Conservation (phyloP, 2,888 invertebrate genomes). For the Epinotia brunnichana region DNA sequence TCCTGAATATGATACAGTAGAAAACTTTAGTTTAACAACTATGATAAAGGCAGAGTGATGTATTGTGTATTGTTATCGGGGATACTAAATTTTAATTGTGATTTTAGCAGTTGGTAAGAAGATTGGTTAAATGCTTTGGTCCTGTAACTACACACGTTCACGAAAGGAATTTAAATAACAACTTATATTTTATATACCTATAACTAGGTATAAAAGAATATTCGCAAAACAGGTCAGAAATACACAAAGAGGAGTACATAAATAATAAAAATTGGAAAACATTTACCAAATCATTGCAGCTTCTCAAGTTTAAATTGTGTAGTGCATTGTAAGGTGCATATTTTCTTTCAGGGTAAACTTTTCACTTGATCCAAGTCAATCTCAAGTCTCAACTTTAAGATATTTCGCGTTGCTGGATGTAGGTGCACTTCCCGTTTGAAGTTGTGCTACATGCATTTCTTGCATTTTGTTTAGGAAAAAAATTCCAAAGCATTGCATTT, state of each 20-base stretch:
- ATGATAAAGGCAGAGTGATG: not conserved
- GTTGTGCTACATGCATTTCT: no score
- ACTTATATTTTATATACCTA: no score
- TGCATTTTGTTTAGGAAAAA: no score
- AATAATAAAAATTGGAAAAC: no score
- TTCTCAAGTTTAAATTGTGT: not conserved
- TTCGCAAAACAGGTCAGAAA: no score
- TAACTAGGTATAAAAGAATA: no score
- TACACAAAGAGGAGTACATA: no score
- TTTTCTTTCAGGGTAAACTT: not conserved
- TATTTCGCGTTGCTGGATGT: slow-evolving; percentile 9
- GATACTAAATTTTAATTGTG: not conserved
- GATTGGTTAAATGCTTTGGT: not conserved
- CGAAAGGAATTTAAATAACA: no score
- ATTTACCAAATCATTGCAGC: not conserved
- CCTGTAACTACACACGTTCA: no score
- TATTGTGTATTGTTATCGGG: not conserved
- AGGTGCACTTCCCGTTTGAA: slow-evolving; percentile 9
- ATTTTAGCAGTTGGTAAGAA: not conserved
- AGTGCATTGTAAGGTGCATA: not conserved
- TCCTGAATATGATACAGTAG: slow-evolving; percentile 17
- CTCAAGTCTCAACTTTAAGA: slow-evolving; percentile 6
- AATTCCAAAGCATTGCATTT: no score
- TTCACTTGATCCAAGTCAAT: slow-evolving; percentile 21
- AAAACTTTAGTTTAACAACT: not conserved